Evolutionary conservation across 2,113 vertebrate species (phyloP), one percentile per base, ranked within the genome.

Genomic region (Clinocottus analis): DNA sequence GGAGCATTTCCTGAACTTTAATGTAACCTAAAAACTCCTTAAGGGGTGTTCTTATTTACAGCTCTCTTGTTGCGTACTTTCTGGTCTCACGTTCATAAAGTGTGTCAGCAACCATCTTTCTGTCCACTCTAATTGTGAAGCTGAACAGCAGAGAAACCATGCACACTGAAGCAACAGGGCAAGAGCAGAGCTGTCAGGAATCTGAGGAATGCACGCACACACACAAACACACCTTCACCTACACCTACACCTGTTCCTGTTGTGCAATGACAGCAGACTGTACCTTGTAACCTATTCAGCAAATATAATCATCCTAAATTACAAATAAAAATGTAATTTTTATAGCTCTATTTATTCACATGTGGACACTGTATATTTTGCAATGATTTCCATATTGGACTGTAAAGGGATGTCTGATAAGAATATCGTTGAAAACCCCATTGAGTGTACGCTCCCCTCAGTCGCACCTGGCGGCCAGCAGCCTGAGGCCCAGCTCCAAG

Each of bases 381-480:
- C 55, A 14, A 27, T 27, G 55, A 56, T 56, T 29, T 27, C 7
- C 16, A 58, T 29, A 58, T 27, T 27, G 23, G 53, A 27, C 21
- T 27, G 53, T 56, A 29, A 58, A 7, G 14, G 55, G 55, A 16
- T 29, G 55, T 14, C 25, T 8, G 29, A 58, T 27, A 13, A 56
- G 53, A 56, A 13, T 11, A 13, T 5, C 33, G 4, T 6, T 25
- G 3, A 45, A 33, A 19, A 33, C 4, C 33, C 1, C 2, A 25
- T 27, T 49, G 9, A 31, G 17, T 31, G 7, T 13, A 1, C 11
- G 2, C 19, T 3, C 49, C 7, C 51, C 10, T 5, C 13, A n/a
- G 39, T 43, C 84, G 67, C 92, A 97, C 97, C 96, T 96, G 84
- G 83, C 85, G 45, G 75, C 69, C 80, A 97, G 91, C 70, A 98